phyloP scores from a whole-genome alignment of 2,888 invertebrate species.

The Folsomia candida region DNA sequence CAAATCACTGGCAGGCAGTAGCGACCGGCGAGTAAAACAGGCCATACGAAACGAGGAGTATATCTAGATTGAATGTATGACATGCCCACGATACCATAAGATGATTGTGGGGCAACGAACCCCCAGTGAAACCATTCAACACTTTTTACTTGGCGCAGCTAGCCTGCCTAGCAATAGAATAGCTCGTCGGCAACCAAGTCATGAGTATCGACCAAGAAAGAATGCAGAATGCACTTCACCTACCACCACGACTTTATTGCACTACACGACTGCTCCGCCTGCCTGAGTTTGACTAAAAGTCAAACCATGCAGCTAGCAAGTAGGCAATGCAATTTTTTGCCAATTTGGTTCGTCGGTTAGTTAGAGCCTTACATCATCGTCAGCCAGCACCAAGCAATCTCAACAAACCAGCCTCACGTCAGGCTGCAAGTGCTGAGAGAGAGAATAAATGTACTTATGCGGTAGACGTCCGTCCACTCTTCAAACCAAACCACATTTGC shows the following conservation, averaged over 20 bases:
- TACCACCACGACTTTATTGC: too few relatives aligned
- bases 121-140: background rate
- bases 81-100: background rate
- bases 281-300: background rate
- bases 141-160: too few relatives aligned
- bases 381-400: background rate
- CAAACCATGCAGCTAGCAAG: background rate
- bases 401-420: background rate
- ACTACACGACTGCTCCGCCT: background rate
- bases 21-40: background rate
- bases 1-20: too few relatives aligned
- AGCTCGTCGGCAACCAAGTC: background rate
- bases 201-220: background rate
- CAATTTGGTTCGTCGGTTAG: background rate
- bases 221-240: constrained; percentile 1
- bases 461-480: background rate
- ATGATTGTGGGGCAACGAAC: constrained; percentile 2
- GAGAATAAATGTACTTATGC: background rate
- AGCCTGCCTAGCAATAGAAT: too few relatives aligned
- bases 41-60: background rate
- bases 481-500: background rate
- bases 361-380: background rate
- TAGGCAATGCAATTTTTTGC: constrained; percentile 3
- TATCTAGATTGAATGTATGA: background rate
- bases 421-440: background rate